These are phyloP conservation scores for Neopelma chrysocephalum DNA, from an alignment of 2,797 vertebrate genomes.

Conservation along the genomic window DNA sequence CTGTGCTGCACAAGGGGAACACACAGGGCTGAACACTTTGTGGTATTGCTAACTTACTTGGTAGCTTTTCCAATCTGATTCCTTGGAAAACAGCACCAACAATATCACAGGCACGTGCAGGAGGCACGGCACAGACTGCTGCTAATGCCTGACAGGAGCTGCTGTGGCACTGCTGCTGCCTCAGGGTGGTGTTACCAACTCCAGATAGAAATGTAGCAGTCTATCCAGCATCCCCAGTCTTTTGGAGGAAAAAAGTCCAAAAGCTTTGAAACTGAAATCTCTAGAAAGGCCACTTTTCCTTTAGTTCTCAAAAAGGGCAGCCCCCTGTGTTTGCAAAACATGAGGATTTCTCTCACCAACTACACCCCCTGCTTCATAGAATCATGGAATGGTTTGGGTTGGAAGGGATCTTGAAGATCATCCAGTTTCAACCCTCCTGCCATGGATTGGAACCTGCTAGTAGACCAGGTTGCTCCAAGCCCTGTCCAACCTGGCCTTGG, in stretches of 20 bases:
- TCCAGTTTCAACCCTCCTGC: fast-evolving
- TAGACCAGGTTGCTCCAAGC: background rate
- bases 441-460: background rate
- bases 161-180: background rate
- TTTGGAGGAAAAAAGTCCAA: background rate
- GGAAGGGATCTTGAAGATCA: background rate
- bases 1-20: background rate
- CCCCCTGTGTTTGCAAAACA: background rate
- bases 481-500: background rate
- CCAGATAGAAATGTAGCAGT: background rate
- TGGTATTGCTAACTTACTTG: background rate
- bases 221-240: fast-evolving
- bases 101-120: fast-evolving
- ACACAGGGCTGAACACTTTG: fast-evolving
- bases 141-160: background rate
- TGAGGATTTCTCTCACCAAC: background rate
- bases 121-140: fast-evolving
- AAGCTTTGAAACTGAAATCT: background rate
- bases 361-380: background rate
- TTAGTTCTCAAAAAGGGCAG: background rate
- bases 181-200: background rate
- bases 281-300: background rate
- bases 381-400: background rate
- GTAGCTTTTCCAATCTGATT: background rate
- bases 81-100: background rate